Conservation (phyloP, 2,113 vertebrate genomes). For the Arvicanthis niloticus region DNA sequence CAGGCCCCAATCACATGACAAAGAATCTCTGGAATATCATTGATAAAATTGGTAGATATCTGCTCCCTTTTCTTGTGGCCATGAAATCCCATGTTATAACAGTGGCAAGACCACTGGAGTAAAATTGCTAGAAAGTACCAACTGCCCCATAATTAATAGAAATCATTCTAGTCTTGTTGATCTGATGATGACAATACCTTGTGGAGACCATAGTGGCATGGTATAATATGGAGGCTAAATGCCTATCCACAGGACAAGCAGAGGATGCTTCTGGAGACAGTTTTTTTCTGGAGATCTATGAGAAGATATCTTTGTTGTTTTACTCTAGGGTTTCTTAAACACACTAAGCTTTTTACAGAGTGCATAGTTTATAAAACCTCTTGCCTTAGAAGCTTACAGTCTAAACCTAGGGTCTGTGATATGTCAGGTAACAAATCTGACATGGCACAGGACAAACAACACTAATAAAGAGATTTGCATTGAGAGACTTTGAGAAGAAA, state of each 20-base stretch:
- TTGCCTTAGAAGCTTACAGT: constrained; percentile 10
- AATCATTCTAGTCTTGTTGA: constrained; percentile 25
- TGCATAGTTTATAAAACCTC: constrained; percentile 13
- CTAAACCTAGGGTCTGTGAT: constrained; percentile 39
- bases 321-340: constrained; percentile 39
- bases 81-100: background rate
- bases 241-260: background rate
- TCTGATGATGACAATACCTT: background rate
- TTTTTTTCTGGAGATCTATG: background rate
- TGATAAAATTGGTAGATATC: background rate
- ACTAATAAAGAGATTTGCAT: constrained; percentile 29
- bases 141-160: background rate
- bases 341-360: background rate
- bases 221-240: background rate
- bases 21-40: background rate
- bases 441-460: constrained; percentile 11
- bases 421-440: constrained; percentile 25
- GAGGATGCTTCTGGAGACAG: background rate
- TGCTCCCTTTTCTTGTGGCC: background rate
- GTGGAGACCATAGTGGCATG: background rate
- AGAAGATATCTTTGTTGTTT: constrained; percentile 26
- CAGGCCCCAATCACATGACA: background rate
- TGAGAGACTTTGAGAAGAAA: constrained; percentile 49
- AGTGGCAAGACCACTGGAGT: background rate
- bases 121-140: constrained; percentile 28